These are phyloP conservation scores for Polydrusus pterygomalis DNA, from an alignment of 2,888 invertebrate genomes.

Conservation along the genomic window DNA sequence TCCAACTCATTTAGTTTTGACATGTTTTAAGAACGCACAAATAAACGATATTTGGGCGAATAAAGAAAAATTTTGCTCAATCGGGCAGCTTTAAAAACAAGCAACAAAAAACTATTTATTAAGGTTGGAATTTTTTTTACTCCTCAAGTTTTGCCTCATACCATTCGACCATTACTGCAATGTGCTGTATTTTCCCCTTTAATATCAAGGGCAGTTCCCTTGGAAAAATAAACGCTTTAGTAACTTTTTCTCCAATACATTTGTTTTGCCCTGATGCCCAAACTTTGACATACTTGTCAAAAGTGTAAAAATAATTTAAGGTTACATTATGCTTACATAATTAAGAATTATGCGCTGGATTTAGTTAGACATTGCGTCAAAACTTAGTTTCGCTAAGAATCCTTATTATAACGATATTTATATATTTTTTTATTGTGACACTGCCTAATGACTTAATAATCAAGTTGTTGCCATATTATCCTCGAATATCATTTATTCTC, in stretches of 20 bases:
- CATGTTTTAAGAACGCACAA: too few relatives aligned
- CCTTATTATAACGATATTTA: conserved; percentile 26
- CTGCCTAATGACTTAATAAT: conserved; percentile 57
- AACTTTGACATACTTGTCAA: conserved; percentile 20
- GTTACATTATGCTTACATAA: conserved; percentile 17
- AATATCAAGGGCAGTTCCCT: too few relatives aligned
- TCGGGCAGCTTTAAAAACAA: too few relatives aligned
- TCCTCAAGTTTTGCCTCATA: too few relatives aligned
- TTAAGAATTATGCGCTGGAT: conserved; percentile 20
- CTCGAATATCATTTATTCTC: conserved; percentile 35
- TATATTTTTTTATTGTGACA: conserved; percentile 55
- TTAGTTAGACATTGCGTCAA: conserved; percentile 23
- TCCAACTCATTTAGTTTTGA: too few relatives aligned
- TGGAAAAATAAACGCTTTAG: neutral
- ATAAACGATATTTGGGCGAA: too few relatives aligned
- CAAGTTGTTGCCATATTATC: conserved; percentile 40
- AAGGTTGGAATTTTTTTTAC: too few relatives aligned
- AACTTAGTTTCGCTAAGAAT: conserved; percentile 23
- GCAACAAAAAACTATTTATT: too few relatives aligned
- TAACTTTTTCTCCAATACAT: neutral
- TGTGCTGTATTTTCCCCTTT: too few relatives aligned
- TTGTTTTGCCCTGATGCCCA: conserved; percentile 39
- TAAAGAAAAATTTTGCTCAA: too few relatives aligned
- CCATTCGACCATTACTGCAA: too few relatives aligned
- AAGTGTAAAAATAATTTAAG: conserved; percentile 36